Base-by-base conservation (phyloP, 2,113 vertebrate species). In the Solea senegalensis region DNA sequence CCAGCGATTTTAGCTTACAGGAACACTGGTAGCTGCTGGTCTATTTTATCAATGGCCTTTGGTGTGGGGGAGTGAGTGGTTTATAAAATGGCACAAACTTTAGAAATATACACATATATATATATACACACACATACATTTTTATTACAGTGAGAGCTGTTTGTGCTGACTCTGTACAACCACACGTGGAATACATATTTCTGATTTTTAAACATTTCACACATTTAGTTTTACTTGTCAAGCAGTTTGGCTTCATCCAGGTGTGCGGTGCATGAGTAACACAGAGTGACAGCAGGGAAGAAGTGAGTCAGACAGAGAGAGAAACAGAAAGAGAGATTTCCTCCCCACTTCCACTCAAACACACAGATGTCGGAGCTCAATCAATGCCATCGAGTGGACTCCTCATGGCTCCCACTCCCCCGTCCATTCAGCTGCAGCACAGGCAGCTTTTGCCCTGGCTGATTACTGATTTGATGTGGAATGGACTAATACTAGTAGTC, bases 321-420 rank as follows among this genome's bases (percentile, higher is more conserved):
- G 43, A 62, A 45, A 2, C 27, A 39, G 54, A 69, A 15, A 45
- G 66, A 62, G 64, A 69, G 40, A 68, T 75, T 76, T 79, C 54
- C 56, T 80, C 62, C 71, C 26, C 14, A 56, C 45, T 73, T 76
- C 68, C 59, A 39, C 65, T 81, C 69, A 67, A 88, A 82, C 75
- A 80, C 67, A 78, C 76, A 86, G 83, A 90, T 82, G 89, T 78
- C 44, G 40, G 49, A 74, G 77, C 64, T 90, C 82, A 84, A 90
- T 94, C 92, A 81, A 92, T 92, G 75, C 57, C 70, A 93, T 93
- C 84, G 92, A 93, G 66, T 58, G 3, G 39, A 56, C 86, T 78
- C 86, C 84, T 82, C 13, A 46, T 70, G 9, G 77, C 68, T 65
- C 64, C 74, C 61, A 39, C 85, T 77, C 78, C 60, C 26, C 16